Evolutionary conservation across 2,797 vertebrate genomes (phyloP), one percentile per base, ranked within the genome.

Genomic region (Acropternis orthonyx): DNA sequence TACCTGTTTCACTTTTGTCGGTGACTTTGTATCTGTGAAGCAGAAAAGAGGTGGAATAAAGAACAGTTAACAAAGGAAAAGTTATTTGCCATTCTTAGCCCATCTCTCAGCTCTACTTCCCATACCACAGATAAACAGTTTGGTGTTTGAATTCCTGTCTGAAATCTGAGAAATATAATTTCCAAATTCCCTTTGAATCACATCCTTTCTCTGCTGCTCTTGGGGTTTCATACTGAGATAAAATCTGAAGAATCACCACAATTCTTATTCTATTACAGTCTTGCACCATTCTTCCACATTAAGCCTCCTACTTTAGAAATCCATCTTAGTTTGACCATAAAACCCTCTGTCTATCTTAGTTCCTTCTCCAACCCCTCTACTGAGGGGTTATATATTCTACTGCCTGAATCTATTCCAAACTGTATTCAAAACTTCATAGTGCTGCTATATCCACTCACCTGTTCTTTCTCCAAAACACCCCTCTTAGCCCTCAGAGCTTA

Each of bases 1-100:
- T 98, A 99, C 99, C 99, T 98, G 98, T 90, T 99, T 98, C 94
- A 95, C 97, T 98, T 97, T 98, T 81, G 97, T 93, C 3, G 97
- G 97, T 88, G 98, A 98, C 96, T 97, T 99, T 69, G 93, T 54
- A 97, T 98, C 99, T 99, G 98, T 91, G 95, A 27, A 97, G 20
- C 34, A 94, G 88, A 88, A 94, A 91, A 84, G 8, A 89, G 65
- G 7, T 69, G 54, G 27, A 43, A 71, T 79, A 79, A 89, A 79
- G 48, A 77, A 68, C 19, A 67, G 36, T 37, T 79, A 79, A 30
- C 12, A 58, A 62, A 72, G 37, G 34, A 86, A 75, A 48, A 28
- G 27, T 48, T 69, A 63, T 36, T 69, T 67, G 24, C 22, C 10
- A 39, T 58, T 84, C 46, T 56, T 63, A 82, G 46, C 34, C 44